Percentiles rank a stretch among this genome's conserved stretches.
phyloP scores from a whole-genome alignment of 2,888 invertebrate genomes.

The Rotaria macrura region DNA sequence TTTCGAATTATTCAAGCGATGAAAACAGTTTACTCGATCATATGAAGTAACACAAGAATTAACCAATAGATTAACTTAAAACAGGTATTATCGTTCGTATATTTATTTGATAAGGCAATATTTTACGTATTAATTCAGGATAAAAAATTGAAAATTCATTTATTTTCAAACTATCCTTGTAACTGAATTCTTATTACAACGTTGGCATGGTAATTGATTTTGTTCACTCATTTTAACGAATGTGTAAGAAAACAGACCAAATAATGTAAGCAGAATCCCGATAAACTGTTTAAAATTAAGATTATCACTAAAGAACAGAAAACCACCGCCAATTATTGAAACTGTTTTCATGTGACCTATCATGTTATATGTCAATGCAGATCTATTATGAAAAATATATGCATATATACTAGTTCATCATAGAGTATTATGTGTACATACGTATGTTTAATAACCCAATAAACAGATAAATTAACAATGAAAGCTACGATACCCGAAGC shows the following conservation, averaged over 20 bases:
- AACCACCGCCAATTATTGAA: slow-evolving; percentile 31
- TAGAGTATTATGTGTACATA: slow-evolving; percentile 40
- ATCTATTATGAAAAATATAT: neutral
- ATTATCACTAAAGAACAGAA: slow-evolving; percentile 65
- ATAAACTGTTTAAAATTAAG: slow-evolving; percentile 55
- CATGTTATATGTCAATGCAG: slow-evolving; percentile 33
- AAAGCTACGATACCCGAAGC: slow-evolving; percentile 54
- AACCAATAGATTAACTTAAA: too few relatives aligned
- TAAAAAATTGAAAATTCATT: too few relatives aligned
- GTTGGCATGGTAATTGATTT: slow-evolving; percentile 12
- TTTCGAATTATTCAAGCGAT: too few relatives aligned
- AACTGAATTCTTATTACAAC: neutral
- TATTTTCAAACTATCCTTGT: too few relatives aligned
- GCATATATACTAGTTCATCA: too few relatives aligned
- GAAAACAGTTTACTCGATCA: too few relatives aligned
- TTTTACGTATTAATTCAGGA: too few relatives aligned
- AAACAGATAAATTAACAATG: slow-evolving; percentile 56
- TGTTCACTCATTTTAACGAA: neutral
- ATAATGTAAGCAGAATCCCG: slow-evolving; percentile 36
- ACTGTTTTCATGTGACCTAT: slow-evolving; percentile 30
- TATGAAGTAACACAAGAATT: too few relatives aligned
- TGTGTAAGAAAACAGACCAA: neutral
- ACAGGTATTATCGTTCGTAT: too few relatives aligned
- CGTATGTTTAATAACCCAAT: slow-evolving; percentile 58
- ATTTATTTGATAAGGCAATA: too few relatives aligned